Percentiles rank a stretch among this genome's conserved stretches.
Conservation (phyloP, 2,888 invertebrate species). For the Eupithecia vulgata region DNA sequence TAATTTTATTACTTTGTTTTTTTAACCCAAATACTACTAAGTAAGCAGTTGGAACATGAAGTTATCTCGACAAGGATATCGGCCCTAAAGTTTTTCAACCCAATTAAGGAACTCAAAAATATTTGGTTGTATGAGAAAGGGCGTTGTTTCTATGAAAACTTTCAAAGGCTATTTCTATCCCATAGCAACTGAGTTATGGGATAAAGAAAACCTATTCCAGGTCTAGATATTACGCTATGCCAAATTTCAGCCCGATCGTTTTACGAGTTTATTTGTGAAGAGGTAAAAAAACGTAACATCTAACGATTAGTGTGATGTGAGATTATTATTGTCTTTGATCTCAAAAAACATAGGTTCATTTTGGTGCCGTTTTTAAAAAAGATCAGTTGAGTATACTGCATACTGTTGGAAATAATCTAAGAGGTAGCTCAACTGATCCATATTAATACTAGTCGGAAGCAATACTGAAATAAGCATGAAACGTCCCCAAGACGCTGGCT, state of each 20-base stretch:
- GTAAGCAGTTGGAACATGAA: neutral
- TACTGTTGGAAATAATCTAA: too few relatives aligned
- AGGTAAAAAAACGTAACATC: neutral
- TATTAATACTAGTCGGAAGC: too few relatives aligned
- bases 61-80: neutral
- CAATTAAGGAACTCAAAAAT: neutral
- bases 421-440: too few relatives aligned
- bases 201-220: neutral
- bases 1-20: constrained; percentile 23
- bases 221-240: neutral
- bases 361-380: too few relatives aligned
- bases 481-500: too few relatives aligned
- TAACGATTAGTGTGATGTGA: neutral
- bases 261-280: neutral
- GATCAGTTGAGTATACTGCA: too few relatives aligned
- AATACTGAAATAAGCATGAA: too few relatives aligned
- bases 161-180: neutral
- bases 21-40: neutral
- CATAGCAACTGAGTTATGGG: neutral
- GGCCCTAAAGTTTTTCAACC: neutral
- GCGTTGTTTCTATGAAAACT: neutral
- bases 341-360: neutral
- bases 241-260: neutral
- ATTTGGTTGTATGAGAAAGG: neutral
- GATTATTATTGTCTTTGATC: neutral